Evolutionary conservation across 2,113 vertebrate species (phyloP).

Genomic region (Megaleporinus macrocephalus): DNA sequence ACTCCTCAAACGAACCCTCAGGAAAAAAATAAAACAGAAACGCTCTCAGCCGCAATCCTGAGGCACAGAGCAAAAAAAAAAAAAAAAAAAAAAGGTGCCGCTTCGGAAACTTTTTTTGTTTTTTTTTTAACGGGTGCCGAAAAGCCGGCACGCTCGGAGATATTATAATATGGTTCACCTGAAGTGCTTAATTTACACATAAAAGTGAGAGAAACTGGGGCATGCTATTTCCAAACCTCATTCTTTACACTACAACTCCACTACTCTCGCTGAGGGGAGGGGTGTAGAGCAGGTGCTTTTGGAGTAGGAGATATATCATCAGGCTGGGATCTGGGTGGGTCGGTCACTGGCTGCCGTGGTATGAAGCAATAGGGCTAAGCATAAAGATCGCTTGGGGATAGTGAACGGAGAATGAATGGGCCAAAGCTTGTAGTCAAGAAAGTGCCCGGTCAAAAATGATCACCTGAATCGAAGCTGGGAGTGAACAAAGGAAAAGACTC

Average conservation of each 20-base stretch:
- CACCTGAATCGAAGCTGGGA: no score
- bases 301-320: constrained; percentile 34
- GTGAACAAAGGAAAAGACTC: no score
- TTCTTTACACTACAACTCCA: constrained; percentile 35
- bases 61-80: not conserved
- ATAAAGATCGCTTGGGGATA: not conserved
- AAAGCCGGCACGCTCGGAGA: constrained; percentile 6
- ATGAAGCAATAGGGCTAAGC: not conserved
- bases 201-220: constrained; percentile 47
- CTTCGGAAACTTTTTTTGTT: not conserved
- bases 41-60: constrained; percentile 4
- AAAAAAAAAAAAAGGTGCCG: not conserved
- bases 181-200: constrained; percentile 55
- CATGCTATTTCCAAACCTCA: constrained; percentile 55
- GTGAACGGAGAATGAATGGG: not conserved
- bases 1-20: constrained; percentile 34
- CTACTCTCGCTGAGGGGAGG: constrained; percentile 14
- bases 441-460: not conserved
- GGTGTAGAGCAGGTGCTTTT: constrained; percentile 46
- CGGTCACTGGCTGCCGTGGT: not conserved
- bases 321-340: constrained; percentile 49
- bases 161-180: constrained; percentile 28
- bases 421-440: not conserved
- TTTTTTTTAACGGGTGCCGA: not conserved
- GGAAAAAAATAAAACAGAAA: no score